Evolutionary conservation across 1,140 invertebrate genomes (phyloP).

Genomic region (Drosophila funebris): DNA sequence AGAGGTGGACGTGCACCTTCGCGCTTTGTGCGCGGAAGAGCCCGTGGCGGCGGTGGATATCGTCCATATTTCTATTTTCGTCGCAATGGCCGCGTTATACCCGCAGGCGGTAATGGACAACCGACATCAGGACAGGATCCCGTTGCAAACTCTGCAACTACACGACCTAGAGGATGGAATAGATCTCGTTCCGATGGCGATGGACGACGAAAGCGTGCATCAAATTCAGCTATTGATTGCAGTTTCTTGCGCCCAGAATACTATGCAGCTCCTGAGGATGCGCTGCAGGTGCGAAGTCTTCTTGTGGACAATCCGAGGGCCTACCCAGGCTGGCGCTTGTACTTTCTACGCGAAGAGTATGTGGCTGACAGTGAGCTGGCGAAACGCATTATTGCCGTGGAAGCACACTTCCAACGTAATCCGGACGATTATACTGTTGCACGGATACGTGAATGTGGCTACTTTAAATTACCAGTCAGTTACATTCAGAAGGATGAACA

Average conservation of each 20-base stretch:
- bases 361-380: slow-evolving; percentile 76
- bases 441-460: slow-evolving; percentile 84
- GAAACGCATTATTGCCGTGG: slow-evolving; percentile 83
- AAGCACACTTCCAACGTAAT: slow-evolving; percentile 78
- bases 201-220: background rate
- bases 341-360: slow-evolving; percentile 86
- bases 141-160: background rate
- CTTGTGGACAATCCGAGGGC: slow-evolving; percentile 67
- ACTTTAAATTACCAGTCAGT: slow-evolving; percentile 84
- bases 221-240: slow-evolving; percentile 36
- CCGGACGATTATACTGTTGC: slow-evolving; percentile 78
- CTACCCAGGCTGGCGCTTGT: slow-evolving; percentile 87
- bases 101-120: slow-evolving; percentile 50
- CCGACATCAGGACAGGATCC: background rate
- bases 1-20: slow-evolving; percentile 44
- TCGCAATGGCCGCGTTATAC: slow-evolving; percentile 72
- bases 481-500: slow-evolving; percentile 84
- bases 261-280: slow-evolving; percentile 72
- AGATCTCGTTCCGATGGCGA: background rate
- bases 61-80: slow-evolving; percentile 77
- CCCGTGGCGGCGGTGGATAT: slow-evolving; percentile 57
- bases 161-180: slow-evolving; percentile 52
- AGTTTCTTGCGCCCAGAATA: slow-evolving; percentile 63
- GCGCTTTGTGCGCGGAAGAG: slow-evolving; percentile 60
- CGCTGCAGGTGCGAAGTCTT: slow-evolving; percentile 48